phyloP scores from a whole-genome alignment of 2,888 invertebrate genomes.

The Drosophila birchii region DNA sequence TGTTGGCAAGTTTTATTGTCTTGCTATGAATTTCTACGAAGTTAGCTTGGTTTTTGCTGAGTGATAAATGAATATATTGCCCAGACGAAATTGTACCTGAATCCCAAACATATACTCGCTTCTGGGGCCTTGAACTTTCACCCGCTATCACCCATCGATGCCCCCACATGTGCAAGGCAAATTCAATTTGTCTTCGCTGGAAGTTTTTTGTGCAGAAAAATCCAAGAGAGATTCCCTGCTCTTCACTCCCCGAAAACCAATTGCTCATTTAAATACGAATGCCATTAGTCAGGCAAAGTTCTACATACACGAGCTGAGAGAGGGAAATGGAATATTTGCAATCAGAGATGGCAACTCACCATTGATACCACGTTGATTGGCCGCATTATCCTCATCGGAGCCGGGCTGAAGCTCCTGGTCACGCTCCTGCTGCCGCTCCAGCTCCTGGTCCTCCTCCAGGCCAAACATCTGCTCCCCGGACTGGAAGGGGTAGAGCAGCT shows the following conservation, averaged over 20 bases:
- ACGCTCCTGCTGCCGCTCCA: slow-evolving; percentile 64
- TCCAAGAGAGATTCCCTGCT: background rate
- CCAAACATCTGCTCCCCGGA: slow-evolving; percentile 83
- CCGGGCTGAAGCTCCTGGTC: slow-evolving; percentile 67
- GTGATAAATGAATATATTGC: slow-evolving; percentile 3
- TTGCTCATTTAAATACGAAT: slow-evolving; percentile 67
- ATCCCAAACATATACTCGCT: background rate
- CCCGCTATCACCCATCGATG: slow-evolving; percentile 16
- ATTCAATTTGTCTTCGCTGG: slow-evolving; percentile 54
- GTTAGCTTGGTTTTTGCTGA: no score
- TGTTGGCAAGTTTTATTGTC: background rate
- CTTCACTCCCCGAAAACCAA: slow-evolving; percentile 4
- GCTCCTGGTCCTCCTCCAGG: slow-evolving; percentile 75
- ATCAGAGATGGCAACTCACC: slow-evolving; percentile 72
- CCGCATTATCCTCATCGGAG: slow-evolving; percentile 69
- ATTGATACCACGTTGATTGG: slow-evolving; percentile 80
- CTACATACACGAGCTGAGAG: slow-evolving; percentile 28
- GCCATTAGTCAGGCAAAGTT: slow-evolving; percentile 66
- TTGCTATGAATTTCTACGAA: background rate
- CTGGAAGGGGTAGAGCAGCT: slow-evolving; percentile 80
- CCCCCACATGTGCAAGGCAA: slow-evolving; percentile 46
- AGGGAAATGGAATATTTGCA: slow-evolving; percentile 7
- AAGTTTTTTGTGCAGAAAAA: slow-evolving; percentile 12
- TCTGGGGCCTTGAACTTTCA: slow-evolving; percentile 29
- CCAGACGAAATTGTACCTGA: slow-evolving; percentile 9